A percentile compares a stretch with the other conserved stretches of the same genome.
These are phyloP conservation scores for Phrynocephalus guinanensis DNA, from an alignment of 2,797 vertebrate species.

Conservation along the genomic window DNA sequence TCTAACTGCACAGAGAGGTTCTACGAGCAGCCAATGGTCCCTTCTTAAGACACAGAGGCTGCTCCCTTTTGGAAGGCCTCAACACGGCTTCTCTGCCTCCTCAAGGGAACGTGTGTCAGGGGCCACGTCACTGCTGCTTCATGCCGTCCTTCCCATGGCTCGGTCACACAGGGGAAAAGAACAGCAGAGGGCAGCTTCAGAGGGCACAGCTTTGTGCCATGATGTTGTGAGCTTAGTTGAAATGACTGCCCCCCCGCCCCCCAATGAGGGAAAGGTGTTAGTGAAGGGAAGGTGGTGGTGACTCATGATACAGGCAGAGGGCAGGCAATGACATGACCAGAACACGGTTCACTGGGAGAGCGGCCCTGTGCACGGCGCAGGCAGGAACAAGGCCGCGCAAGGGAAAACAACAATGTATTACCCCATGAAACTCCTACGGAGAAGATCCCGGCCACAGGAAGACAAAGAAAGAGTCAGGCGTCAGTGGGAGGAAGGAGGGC, in stretches of 20 bases:
- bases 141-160: neutral
- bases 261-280: conserved; percentile 37
- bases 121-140: no score
- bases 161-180: neutral
- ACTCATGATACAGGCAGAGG: conserved; percentile 45
- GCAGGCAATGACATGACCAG: conserved; percentile 56
- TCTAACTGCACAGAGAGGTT: no score
- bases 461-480: conserved; percentile 80
- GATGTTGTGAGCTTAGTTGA: conserved; percentile 3
- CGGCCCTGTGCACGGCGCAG: conserved; percentile 54
- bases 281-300: conserved; percentile 49
- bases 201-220: neutral
- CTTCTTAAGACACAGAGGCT: no score
- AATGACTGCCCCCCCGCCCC: neutral
- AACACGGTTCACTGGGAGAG: conserved; percentile 50
- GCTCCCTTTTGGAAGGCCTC: no score
- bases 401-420: conserved; percentile 87
- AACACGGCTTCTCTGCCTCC: no score
- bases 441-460: conserved; percentile 81
- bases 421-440: conserved; percentile 97
- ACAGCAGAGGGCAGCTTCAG: neutral
- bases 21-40: no score
- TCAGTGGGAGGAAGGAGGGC: conserved; percentile 72
- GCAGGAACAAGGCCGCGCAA: conserved; percentile 73
- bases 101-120: no score